Evolutionary conservation across 2,888 invertebrate species (phyloP), one percentile per base, ranked within the genome.

Genomic region (Crepidodera aurea): DNA sequence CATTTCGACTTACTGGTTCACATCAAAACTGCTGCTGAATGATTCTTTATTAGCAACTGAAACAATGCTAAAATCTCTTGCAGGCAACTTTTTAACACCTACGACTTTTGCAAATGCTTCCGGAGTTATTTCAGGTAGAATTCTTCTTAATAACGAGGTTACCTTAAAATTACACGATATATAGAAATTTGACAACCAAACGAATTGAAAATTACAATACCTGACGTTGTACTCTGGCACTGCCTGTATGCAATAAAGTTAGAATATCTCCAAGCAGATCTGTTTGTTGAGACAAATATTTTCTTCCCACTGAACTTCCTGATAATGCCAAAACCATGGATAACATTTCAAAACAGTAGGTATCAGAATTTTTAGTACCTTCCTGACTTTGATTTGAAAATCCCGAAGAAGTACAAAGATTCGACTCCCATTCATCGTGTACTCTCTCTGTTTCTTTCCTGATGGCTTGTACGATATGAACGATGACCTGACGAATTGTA

Each of bases 321-420:
- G 96, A 96, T 39, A 98, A 82, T 0, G 98, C 97, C 71, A 96
- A 80, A 50, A 94, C 96, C 91, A 97, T 91, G 2, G 96, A 96
- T 16, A 98, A 83, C 93, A 98, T 94, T 84, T 98, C 97, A 78
- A 97, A 98, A 82, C 97, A 97, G 80, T 96, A 98, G n/a, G 94
- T 94, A 79, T 98, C 97, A 1, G 85, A 83, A 61, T 83, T 82
- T 75, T 85, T 86, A 1, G 79, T 79, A 16, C 80, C 74, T 68
- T 84, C 84, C 37, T 67, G 66, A 64, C 83, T 83, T 48, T 77
- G 72, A 27, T 75, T 75, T 2, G 79, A 77, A 15, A 77, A 78
- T 1, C 80, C 80, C 1, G 81, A 81, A 25, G 82, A 77, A 0
- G 84, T 83, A 64, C 82, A 84, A n/a, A 89, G 74, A 27, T 85